Evolutionary conservation across 2,888 invertebrate species (phyloP).

Genomic region (Biston betularia): DNA sequence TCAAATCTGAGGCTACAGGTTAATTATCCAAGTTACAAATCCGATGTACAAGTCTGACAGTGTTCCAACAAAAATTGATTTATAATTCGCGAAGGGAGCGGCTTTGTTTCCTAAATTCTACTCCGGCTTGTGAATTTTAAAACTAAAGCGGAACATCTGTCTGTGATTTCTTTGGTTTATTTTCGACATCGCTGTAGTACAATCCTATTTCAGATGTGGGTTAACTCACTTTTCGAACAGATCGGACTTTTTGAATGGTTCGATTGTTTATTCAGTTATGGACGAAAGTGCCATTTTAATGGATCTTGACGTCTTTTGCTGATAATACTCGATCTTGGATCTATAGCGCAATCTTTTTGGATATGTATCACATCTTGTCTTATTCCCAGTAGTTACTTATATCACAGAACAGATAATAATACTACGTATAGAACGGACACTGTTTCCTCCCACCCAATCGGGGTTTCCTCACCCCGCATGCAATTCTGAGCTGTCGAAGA

Average conservation of each 20-base stretch:
- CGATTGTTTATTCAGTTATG: slow-evolving; percentile 32
- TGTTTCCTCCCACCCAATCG: too few species aligned
- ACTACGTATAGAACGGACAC: too few species aligned
- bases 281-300: slow-evolving; percentile 29
- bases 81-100: slow-evolving; percentile 35
- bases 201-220: slow-evolving; percentile 49
- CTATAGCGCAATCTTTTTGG: not conserved
- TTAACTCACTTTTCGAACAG: slow-evolving; percentile 33
- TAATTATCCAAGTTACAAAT: too few species aligned
- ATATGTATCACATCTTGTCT: not conserved
- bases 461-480: too few species aligned
- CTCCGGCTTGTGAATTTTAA: slow-evolving; percentile 57
- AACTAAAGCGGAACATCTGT: slow-evolving; percentile 56
- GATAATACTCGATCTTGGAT: not conserved
- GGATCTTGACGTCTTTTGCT: slow-evolving; percentile 30
- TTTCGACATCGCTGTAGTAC: slow-evolving; percentile 48
- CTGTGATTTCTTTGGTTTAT: slow-evolving; percentile 54
- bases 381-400: too few species aligned
- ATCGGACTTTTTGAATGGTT: slow-evolving; percentile 16
- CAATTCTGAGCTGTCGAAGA: too few species aligned
- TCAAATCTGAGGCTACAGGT: too few species aligned
- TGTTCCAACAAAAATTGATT: slow-evolving; percentile 50
- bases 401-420: too few species aligned
- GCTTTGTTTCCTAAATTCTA: slow-evolving; percentile 51
- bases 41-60: slow-evolving; percentile 24